Percentiles rank a stretch among this genome's conserved stretches.
phyloP scores from a whole-genome alignment of 2,888 invertebrate genomes.

The Pseudococcus viburni region DNA sequence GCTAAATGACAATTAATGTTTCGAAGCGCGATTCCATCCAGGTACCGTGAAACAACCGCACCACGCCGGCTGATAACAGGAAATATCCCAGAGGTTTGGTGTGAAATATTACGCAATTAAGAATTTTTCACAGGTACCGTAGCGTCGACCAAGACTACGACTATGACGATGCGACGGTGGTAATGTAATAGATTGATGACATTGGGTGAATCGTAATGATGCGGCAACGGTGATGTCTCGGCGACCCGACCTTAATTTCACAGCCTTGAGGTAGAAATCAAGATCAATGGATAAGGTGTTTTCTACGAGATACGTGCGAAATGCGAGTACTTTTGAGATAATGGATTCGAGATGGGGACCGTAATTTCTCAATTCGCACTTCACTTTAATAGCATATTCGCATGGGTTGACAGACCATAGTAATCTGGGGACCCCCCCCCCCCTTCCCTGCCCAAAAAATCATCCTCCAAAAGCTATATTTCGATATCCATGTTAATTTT shows the following conservation, averaged over 20 bases:
- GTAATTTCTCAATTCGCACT: too few species aligned
- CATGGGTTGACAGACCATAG: too few species aligned
- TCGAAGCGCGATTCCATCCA: slow-evolving; percentile 19
- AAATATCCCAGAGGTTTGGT: neutral
- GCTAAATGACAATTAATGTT: slow-evolving; percentile 9
- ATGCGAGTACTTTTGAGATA: neutral
- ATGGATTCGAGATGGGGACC: neutral
- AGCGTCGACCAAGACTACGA: neutral
- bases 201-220: neutral
- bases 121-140: slow-evolving; percentile 11
- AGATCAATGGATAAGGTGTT: neutral
- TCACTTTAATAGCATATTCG: too few species aligned
- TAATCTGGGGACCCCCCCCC: too few species aligned
- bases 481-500: too few species aligned
- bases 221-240: neutral
- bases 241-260: neutral
- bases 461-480: too few species aligned
- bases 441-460: too few species aligned
- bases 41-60: neutral
- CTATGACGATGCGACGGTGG: neutral
- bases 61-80: neutral
- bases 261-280: neutral
- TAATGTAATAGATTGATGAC: slow-evolving; percentile 2
- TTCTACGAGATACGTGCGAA: neutral
- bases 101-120: slow-evolving; percentile 35